Evolutionary conservation across 2,888 invertebrate genomes (phyloP).

Genomic region (Rotaria macrura): DNA sequence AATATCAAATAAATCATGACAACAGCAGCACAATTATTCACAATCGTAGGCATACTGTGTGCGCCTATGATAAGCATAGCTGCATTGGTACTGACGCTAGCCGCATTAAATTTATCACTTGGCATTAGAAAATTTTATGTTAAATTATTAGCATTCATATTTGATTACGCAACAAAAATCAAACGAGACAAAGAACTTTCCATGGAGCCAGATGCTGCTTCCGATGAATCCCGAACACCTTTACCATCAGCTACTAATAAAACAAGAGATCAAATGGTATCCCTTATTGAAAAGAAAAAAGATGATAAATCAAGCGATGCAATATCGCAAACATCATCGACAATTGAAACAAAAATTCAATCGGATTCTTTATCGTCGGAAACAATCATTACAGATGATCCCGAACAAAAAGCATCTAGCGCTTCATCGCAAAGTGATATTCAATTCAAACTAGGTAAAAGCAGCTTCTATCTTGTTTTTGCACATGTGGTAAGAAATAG

Average conservation of each 20-base stretch:
- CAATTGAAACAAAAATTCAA: neutral
- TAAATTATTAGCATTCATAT: constrained; percentile 26
- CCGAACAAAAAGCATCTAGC: neutral
- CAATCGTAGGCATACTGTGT: neutral
- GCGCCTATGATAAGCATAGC: neutral
- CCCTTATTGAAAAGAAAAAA: neutral
- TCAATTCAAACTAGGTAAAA: constrained; percentile 8
- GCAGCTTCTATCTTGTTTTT: too few relatives aligned
- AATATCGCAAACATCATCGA: neutral
- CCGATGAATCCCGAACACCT: neutral
- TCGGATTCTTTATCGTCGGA: neutral
- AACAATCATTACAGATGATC: neutral
- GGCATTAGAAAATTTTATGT: constrained; percentile 31
- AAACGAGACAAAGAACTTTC: constrained; percentile 25
- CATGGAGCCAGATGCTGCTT: neutral
- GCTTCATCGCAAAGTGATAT: neutral
- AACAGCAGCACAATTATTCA: neutral
- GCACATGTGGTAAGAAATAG: too few relatives aligned
- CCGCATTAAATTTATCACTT: constrained; percentile 28
- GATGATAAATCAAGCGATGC: neutral
- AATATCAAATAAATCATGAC: neutral
- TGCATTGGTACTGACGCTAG: constrained; percentile 21
- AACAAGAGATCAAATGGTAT: neutral
- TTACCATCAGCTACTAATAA: neutral
- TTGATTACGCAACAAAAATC: constrained; percentile 33